phyloP scores from a whole-genome alignment of 1,140 invertebrate genomes.

The Drosophila varians region DNA sequence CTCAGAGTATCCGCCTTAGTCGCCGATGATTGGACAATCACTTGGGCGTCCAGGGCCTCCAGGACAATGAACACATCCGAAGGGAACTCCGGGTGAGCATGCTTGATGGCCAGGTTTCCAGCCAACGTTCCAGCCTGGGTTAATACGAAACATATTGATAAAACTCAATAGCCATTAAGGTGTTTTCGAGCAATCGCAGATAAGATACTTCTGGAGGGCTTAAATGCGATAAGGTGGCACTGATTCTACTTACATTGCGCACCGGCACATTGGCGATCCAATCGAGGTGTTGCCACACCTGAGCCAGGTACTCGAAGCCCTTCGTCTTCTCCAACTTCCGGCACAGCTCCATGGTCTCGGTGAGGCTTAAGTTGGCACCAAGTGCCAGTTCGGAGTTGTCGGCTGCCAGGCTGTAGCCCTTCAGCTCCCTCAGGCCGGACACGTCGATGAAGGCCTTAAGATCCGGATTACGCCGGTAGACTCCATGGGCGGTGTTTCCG shows the following conservation, averaged over 20 bases:
- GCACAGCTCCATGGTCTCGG: slow-evolving; percentile 87
- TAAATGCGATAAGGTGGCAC: slow-evolving; percentile 16
- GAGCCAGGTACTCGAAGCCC: slow-evolving; percentile 84
- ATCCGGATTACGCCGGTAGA: slow-evolving; percentile 85
- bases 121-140: slow-evolving; percentile 87
- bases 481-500: slow-evolving; percentile 86
- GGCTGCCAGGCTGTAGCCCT: slow-evolving; percentile 58
- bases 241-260: slow-evolving; percentile 86
- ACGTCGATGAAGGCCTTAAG: slow-evolving; percentile 89
- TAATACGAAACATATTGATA: slow-evolving; percentile 39
- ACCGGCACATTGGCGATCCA: slow-evolving; percentile 89
- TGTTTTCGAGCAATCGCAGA: slow-evolving; percentile 6
- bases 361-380: slow-evolving; percentile 88
- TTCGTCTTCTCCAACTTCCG: slow-evolving; percentile 84
- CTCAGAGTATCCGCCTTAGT: slow-evolving; percentile 43
- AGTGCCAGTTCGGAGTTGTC: slow-evolving; percentile 83
- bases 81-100: slow-evolving; percentile 88
- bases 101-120: slow-evolving; percentile 92
- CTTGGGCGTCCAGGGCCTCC: slow-evolving; percentile 87
- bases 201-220: slow-evolving; percentile 29
- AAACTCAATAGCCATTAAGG: slow-evolving; percentile 3
- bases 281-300: slow-evolving; percentile 86
- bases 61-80: slow-evolving; percentile 91
- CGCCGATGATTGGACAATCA: slow-evolving; percentile 53
- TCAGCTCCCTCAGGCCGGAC: slow-evolving; percentile 87